A percentile compares a stretch with the other conserved stretches of the same genome.
These are phyloP conservation scores for Pseudolaguvia tuberculata DNA, from an alignment of 2,113 vertebrate genomes.

Conservation along the genomic window DNA sequence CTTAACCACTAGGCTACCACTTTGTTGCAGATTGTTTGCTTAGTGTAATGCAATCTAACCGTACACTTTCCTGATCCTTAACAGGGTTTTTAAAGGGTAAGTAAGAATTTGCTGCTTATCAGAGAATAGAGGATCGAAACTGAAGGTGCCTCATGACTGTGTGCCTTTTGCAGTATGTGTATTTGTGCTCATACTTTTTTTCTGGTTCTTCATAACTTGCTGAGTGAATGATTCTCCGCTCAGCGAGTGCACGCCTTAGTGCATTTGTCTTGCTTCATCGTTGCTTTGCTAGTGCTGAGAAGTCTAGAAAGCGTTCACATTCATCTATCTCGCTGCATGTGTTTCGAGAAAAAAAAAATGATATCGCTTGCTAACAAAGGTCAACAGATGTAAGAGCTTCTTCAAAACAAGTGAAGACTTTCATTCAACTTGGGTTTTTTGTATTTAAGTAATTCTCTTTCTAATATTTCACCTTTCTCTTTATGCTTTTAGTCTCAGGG, in stretches of 20 bases:
- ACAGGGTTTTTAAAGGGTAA: slow-evolving; percentile 39
- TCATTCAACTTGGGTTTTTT: not conserved
- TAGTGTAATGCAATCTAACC: slow-evolving; percentile 34
- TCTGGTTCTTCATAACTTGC: not conserved
- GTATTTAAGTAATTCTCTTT: not conserved
- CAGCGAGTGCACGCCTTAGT: slow-evolving; percentile 7
- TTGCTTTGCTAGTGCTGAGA: slow-evolving; percentile 4
- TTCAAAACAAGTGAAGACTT: slow-evolving; percentile 15
- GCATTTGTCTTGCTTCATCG: slow-evolving; percentile 29
- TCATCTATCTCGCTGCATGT: slow-evolving; percentile 1
- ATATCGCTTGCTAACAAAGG: not conserved
- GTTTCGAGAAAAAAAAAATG: not conserved
- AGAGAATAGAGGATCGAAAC: slow-evolving; percentile 39
- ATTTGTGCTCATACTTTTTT: not conserved
- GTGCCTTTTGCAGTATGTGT: slow-evolving; percentile 11
- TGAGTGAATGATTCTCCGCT: slow-evolving; percentile 17
- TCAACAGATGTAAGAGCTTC: slow-evolving; percentile 15
- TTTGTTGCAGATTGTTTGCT: slow-evolving; percentile 6
- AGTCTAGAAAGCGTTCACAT: slow-evolving; percentile 10
- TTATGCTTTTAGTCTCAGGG: not conserved
- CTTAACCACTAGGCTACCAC: too few relatives aligned
- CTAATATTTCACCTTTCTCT: not conserved
- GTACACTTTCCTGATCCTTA: slow-evolving; percentile 26
- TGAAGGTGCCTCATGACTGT: slow-evolving; percentile 26
- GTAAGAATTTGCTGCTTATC: slow-evolving; percentile 43